Conservation (phyloP, 1,140 invertebrate genomes). For the Agrypnia vestita region DNA sequence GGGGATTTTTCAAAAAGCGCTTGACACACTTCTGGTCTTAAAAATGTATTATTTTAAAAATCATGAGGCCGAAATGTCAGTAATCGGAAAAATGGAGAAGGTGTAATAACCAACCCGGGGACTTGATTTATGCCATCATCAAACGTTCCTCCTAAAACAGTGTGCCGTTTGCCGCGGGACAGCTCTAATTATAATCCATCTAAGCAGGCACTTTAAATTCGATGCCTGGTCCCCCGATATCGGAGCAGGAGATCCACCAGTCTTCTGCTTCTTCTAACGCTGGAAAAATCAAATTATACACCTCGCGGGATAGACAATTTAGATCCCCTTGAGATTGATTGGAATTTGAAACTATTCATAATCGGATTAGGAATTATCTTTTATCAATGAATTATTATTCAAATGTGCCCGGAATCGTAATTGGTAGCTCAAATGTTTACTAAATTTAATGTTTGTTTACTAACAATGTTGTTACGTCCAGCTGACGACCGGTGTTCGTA, state of each 20-base stretch:
- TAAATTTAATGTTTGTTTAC: slow-evolving; percentile 60
- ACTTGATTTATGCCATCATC: slow-evolving; percentile 42
- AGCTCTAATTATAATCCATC: slow-evolving; percentile 52
- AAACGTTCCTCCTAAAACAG: neutral
- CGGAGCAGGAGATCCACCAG: slow-evolving; percentile 43
- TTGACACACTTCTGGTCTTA: no score
- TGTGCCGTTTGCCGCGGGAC: slow-evolving; percentile 40
- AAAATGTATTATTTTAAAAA: slow-evolving; percentile 8
- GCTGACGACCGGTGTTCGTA: slow-evolving; percentile 43
- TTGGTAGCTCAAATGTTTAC: slow-evolving; percentile 62
- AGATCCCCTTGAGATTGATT: slow-evolving; percentile 48
- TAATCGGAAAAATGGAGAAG: slow-evolving; percentile 20
- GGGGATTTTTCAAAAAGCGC: no score
- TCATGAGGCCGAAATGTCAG: neutral
- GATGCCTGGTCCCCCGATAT: slow-evolving; percentile 36
- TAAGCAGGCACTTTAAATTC: slow-evolving; percentile 61
- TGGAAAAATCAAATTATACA: slow-evolving; percentile 39
- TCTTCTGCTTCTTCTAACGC: slow-evolving; percentile 24
- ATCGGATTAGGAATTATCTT: slow-evolving; percentile 59
- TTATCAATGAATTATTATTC: slow-evolving; percentile 62
- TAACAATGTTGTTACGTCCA: slow-evolving; percentile 50
- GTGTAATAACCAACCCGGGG: slow-evolving; percentile 16
- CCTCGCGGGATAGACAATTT: slow-evolving; percentile 52
- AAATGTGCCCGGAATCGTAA: slow-evolving; percentile 53
- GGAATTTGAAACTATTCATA: slow-evolving; percentile 59